A percentile compares a stretch with the other conserved stretches of the same genome.
Evolutionary conservation across 2,888 invertebrate genomes (phyloP).

Genomic region (Conops quadrifasciatus): DNA sequence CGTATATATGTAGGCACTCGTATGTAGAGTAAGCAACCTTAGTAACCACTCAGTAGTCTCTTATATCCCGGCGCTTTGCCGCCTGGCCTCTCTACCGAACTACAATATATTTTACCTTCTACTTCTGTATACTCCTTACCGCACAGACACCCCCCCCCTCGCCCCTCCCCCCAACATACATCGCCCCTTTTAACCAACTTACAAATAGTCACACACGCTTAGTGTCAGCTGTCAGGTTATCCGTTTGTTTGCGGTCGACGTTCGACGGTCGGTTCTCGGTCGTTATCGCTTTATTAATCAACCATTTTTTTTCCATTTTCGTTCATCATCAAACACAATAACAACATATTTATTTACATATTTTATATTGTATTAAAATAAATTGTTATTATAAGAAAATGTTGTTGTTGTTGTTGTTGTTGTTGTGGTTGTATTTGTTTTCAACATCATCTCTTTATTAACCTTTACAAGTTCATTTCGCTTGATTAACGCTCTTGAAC

Average conservation of each 20-base stretch:
- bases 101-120: too few relatives aligned
- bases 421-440: conserved; percentile 42
- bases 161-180: not conserved
- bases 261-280: not conserved
- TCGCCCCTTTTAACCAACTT: not conserved
- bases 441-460: conserved; percentile 59
- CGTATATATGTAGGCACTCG: too few relatives aligned
- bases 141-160: not conserved
- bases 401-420: conserved; percentile 37
- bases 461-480: conserved; percentile 59
- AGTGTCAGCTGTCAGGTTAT: conserved; percentile 6
- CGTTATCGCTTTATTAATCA: conserved; percentile 18
- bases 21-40: too few relatives aligned
- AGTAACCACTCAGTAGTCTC: too few relatives aligned
- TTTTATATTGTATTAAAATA: conserved; percentile 13
- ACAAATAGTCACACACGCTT: not conserved
- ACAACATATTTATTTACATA: conserved; percentile 13
- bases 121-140: too few relatives aligned
- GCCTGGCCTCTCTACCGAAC: too few relatives aligned
- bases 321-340: conserved; percentile 27
- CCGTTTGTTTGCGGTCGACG: not conserved
- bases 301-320: not conserved
- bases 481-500: conserved; percentile 42
- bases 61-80: too few relatives aligned
- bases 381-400: conserved; percentile 3